phyloP scores from a whole-genome alignment of 2,113 vertebrate genomes.

The Chaenogobius annularis region DNA sequence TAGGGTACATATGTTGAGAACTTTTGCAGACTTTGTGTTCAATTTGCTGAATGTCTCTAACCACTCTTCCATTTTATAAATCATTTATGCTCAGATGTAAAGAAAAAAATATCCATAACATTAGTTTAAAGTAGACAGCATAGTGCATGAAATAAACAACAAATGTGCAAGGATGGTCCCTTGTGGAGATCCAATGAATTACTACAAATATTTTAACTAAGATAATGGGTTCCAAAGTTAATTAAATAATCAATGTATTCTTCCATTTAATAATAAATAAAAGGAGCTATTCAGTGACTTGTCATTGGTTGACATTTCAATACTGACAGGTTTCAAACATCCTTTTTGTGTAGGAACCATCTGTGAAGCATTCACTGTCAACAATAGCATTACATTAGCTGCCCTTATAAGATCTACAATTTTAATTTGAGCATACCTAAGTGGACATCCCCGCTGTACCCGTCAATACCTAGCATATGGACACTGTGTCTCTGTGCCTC shows the following conservation, averaged over 20 bases:
- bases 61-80: too few species aligned
- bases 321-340: neutral
- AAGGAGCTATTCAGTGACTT: neutral
- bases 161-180: neutral
- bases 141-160: neutral
- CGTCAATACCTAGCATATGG: slow-evolving; percentile 41
- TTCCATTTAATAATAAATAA: neutral
- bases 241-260: neutral
- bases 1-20: too few species aligned
- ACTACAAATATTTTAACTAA: neutral
- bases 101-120: too few species aligned
- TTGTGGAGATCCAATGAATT: neutral
- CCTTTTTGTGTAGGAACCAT: neutral
- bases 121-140: neutral
- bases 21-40: too few species aligned
- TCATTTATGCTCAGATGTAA: too few species aligned
- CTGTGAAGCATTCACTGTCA: neutral
- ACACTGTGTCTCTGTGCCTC: neutral
- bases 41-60: too few species aligned
- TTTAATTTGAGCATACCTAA: neutral
- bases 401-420: neutral
- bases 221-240: neutral
- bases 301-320: neutral
- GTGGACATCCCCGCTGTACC: neutral
- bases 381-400: neutral